phyloP scores from a whole-genome alignment of 2,888 invertebrate genomes.

The Thymelicus lineola region DNA sequence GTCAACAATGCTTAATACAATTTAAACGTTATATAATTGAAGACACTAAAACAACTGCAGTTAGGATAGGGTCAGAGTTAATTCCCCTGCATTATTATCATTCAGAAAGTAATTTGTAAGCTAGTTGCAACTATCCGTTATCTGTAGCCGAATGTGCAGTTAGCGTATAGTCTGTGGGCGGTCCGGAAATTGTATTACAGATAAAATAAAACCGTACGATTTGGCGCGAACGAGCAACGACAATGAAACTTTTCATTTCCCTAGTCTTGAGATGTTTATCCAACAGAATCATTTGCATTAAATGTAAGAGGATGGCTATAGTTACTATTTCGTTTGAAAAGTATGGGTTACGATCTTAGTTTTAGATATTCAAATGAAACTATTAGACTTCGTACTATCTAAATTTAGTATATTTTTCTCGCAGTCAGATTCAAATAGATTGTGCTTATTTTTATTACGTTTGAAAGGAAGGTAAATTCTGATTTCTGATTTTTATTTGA shows the following conservation, averaged over 20 bases:
- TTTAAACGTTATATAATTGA: slow-evolving; percentile 5
- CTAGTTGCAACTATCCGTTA: slow-evolving; percentile 26
- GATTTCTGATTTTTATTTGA: not conserved
- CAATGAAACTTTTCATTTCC: slow-evolving; percentile 37
- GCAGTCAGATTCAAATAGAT: slow-evolving; percentile 16
- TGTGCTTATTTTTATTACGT: slow-evolving; percentile 3
- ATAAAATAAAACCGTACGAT: slow-evolving; percentile 37
- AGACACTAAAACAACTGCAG: slow-evolving; percentile 4
- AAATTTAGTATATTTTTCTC: slow-evolving; percentile 34
- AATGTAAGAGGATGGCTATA: slow-evolving; percentile 33
- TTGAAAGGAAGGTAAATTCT: not conserved
- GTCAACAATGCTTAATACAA: not conserved
- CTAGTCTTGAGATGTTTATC: slow-evolving; percentile 36
- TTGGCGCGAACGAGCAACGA: slow-evolving; percentile 36
- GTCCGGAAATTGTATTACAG: slow-evolving; percentile 35
- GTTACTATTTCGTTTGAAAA: slow-evolving; percentile 30
- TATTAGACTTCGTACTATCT: slow-evolving; percentile 31
- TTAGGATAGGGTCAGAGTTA: slow-evolving; percentile 7
- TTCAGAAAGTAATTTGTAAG: slow-evolving; percentile 26
- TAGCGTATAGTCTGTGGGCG: slow-evolving; percentile 34
- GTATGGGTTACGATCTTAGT: slow-evolving; percentile 31
- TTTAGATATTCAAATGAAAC: slow-evolving; percentile 35
- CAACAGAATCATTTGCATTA: slow-evolving; percentile 34
- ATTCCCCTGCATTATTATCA: slow-evolving; percentile 15
- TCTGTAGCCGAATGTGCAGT: slow-evolving; percentile 35